These are phyloP conservation scores for Pitangus sulphuratus DNA, from an alignment of 2,797 vertebrate genomes.

Conservation along the genomic window DNA sequence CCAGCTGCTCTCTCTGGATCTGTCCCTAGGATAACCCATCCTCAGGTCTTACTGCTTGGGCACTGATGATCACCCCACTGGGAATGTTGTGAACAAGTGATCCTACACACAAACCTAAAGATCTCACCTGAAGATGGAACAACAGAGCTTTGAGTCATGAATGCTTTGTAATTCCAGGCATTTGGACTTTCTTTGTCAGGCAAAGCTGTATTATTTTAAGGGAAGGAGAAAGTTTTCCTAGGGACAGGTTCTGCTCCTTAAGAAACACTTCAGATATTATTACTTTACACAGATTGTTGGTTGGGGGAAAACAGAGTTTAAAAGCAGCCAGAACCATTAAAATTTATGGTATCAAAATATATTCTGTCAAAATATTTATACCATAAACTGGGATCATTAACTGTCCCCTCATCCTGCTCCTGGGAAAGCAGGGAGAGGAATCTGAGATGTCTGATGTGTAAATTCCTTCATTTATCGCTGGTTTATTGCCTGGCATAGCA, in stretches of 20 bases:
- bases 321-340: slow-evolving; percentile 45
- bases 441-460: slow-evolving; percentile 17
- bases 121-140: background rate
- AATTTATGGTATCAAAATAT: slow-evolving; percentile 52
- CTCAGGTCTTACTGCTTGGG: background rate
- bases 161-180: background rate
- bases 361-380: slow-evolving; percentile 54
- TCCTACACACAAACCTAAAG: fast-evolving
- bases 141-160: background rate
- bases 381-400: background rate
- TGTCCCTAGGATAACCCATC: background rate
- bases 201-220: background rate
- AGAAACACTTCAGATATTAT: slow-evolving; percentile 33
- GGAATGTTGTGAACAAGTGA: background rate
- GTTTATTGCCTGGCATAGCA: slow-evolving; percentile 43
- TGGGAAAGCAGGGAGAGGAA: slow-evolving; percentile 42
- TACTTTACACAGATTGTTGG: slow-evolving; percentile 18
- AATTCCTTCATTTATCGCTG: slow-evolving; percentile 34
- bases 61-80: background rate
- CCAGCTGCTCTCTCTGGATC: background rate
- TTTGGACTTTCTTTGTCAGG: background rate
- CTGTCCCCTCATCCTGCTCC: slow-evolving; percentile 20
- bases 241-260: slow-evolving; percentile 34
- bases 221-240: slow-evolving; percentile 10
- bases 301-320: background rate